phyloP scores from a whole-genome alignment of 2,888 invertebrate genomes.

The Opisthograptis luteolata region DNA sequence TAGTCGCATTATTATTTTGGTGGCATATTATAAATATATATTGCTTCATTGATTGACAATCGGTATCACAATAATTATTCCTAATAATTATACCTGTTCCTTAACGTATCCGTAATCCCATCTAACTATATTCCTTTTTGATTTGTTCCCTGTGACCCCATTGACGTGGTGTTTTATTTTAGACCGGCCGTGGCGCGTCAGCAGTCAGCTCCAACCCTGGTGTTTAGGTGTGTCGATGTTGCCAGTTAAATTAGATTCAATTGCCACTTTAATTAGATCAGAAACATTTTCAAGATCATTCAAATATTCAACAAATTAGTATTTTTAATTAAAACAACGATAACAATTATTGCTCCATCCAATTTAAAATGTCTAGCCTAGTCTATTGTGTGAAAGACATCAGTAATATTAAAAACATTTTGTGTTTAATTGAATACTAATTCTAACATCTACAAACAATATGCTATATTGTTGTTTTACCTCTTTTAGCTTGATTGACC shows the following conservation, averaged over 20 bases:
- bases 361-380: no score
- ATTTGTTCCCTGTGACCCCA: constrained; percentile 60
- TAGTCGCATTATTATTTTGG: no score
- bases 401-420: no score
- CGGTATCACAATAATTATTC: constrained; percentile 8
- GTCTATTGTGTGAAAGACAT: no score
- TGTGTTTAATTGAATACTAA: no score
- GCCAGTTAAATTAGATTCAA: constrained; percentile 60
- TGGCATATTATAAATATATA: no score
- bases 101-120: constrained; percentile 23
- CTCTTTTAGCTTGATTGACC: background rate
- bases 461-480: background rate
- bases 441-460: no score
- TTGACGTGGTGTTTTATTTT: constrained; percentile 81
- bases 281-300: background rate
- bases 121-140: constrained; percentile 42
- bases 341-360: background rate
- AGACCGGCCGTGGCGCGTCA: constrained; percentile 84
- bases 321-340: background rate
- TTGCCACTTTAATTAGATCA: constrained; percentile 61
- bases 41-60: background rate
- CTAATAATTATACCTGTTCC: constrained; percentile 28
- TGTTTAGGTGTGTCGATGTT: constrained; percentile 85
- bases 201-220: constrained; percentile 84
- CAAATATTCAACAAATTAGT: background rate